Evolutionary conservation across 2,888 invertebrate genomes (phyloP), one percentile per base, ranked within the genome.

Genomic region (Adelphocoris suturalis): DNA sequence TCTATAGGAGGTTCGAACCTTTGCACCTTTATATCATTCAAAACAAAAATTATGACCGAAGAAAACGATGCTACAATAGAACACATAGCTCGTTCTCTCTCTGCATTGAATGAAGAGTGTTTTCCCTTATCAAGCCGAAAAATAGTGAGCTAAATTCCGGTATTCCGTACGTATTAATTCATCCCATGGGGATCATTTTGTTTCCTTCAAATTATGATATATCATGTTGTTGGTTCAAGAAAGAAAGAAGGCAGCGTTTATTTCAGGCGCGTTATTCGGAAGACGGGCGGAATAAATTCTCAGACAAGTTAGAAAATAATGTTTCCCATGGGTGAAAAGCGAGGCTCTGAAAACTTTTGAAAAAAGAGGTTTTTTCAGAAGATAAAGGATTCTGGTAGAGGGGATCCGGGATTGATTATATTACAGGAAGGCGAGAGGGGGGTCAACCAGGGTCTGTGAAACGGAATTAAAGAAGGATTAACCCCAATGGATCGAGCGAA

Each of bases 231-330:
- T 37, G 37, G 52, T 52, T 52, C 52, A 52, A 52, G 37, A 7
- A 52, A 7, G 52, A 52, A 52, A 52, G 52, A n/a, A 61, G 61
- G 19, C 19, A 9, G 61, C 19, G 9, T 19, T 61, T 19, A 19
- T 61, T 19, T 19, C 19, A 9, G n/a, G 61, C 9, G 19, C 61
- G 16, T 61, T 19, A 61, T 61, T 61, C 61, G 61, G 61, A 61
- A 61, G 61, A 61, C 9, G n/a, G 19, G 61, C 61, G 61, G 61
- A 61, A 61, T 61, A 19, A 61, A 61, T 61, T 61, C 61, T 61
- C n/a, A 19, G 19, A 19, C 61, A 61, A n/a, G 61, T 61, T 19
- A 61, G 19, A 19, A 61, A 61, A 61, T 19, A 61, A 19, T 19
- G 61, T 61, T 61, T 61, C 61, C 61, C 19, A 19, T 9, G 61